phyloP scores from a whole-genome alignment of 2,113 vertebrate species.

The Origma solitaria region DNA sequence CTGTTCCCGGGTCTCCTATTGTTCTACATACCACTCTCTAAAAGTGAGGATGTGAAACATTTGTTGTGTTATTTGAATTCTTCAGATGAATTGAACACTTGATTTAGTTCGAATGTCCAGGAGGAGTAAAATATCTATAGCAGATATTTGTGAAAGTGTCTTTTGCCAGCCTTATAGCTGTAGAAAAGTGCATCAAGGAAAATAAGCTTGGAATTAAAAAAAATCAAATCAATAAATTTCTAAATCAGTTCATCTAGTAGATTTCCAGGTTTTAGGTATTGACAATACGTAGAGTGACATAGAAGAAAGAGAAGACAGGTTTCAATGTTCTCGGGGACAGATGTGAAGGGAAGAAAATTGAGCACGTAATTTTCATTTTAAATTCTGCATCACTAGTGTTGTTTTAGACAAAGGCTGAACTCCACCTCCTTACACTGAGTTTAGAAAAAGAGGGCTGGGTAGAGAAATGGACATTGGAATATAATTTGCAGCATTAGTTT shows the following conservation, averaged over 20 bases:
- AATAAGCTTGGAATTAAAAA: not conserved
- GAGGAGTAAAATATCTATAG: not conserved
- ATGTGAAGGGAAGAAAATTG: not conserved
- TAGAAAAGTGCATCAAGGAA: not conserved
- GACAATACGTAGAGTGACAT: not conserved
- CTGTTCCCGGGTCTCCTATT: not conserved
- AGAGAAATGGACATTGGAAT: not conserved
- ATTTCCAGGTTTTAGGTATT: not conserved
- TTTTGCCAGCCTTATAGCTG: not conserved
- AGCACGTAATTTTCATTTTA: not conserved
- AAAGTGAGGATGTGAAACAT: not conserved
- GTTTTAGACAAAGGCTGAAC: not conserved
- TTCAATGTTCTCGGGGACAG: not conserved
- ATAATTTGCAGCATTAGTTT: not conserved
- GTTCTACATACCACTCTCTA: not conserved
- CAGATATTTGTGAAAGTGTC: not conserved
- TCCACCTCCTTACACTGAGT: not conserved
- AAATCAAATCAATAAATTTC: not conserved
- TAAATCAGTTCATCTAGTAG: not conserved
- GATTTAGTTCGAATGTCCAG: not conserved
- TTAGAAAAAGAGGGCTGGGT: not conserved
- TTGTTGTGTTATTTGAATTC: not conserved
- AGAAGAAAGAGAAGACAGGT: not conserved
- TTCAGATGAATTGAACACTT: not conserved
- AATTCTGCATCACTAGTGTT: not conserved